These are phyloP conservation scores for Microctonus aethiopoides DNA, from an alignment of 2,888 invertebrate genomes.

Conservation along the genomic window DNA sequence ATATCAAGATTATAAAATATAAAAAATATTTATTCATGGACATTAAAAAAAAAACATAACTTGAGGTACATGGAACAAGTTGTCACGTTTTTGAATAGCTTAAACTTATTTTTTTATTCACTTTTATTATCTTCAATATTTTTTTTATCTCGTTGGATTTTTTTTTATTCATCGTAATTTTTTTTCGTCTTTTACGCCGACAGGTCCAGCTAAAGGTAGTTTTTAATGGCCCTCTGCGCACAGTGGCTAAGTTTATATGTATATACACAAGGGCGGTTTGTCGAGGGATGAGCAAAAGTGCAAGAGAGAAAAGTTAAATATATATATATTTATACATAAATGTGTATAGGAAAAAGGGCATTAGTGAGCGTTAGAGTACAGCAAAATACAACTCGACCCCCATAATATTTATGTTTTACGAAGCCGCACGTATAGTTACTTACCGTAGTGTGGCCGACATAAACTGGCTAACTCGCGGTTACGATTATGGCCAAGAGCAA, in stretches of 20 bases:
- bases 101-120: neutral
- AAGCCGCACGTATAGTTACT: conserved; percentile 54
- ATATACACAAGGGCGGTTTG: neutral
- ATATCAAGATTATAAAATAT: no score
- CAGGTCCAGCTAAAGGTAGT: neutral
- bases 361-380: conserved; percentile 38
- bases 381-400: conserved; percentile 41
- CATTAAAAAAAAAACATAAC: no score
- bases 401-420: conserved; percentile 57
- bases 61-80: no score
- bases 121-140: neutral
- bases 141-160: neutral
- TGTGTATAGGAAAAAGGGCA: conserved; percentile 24
- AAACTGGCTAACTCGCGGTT: conserved; percentile 63
- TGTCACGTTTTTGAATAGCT: neutral
- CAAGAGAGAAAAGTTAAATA: conserved; percentile 11
- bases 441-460: conserved; percentile 49
- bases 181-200: conserved; percentile 5
- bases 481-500: conserved; percentile 64
- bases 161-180: conserved; percentile 5
- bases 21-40: neutral
- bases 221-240: conserved; percentile 9
- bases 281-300: conserved; percentile 16
- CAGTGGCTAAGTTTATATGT: neutral
- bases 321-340: conserved; percentile 17